These are phyloP conservation scores for Proctacanthus coquilletti DNA, from an alignment of 1,140 invertebrate species.

Conservation along the genomic window DNA sequence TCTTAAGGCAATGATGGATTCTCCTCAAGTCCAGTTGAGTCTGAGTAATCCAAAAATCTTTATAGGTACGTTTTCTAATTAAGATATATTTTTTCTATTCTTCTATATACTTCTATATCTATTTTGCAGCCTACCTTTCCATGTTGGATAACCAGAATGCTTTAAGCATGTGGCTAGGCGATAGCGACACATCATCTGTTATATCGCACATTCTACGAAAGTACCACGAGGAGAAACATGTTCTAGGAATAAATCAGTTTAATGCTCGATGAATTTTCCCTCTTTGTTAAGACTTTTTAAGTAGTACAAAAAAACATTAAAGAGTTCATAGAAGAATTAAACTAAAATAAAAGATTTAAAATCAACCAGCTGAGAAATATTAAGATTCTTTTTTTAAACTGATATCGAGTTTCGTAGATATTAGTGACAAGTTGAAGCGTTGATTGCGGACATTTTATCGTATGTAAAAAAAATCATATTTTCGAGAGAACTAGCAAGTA, in stretches of 20 bases:
- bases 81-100: conserved; percentile 1
- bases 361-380: too few species aligned
- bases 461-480: too few species aligned
- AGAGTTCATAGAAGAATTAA: too few species aligned
- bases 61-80: conserved; percentile 14
- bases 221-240: conserved; percentile 31
- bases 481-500: too few species aligned
- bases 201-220: conserved; percentile 30
- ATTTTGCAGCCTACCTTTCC: conserved; percentile 18
- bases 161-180: conserved; percentile 27
- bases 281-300: background rate
- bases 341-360: too few species aligned
- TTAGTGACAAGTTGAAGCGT: too few species aligned
- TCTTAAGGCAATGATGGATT: conserved; percentile 23
- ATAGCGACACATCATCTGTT: conserved; percentile 26
- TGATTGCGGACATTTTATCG: too few species aligned
- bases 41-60: conserved; percentile 27
- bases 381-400: too few species aligned
- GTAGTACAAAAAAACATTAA: too few species aligned
- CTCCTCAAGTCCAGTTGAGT: conserved; percentile 28
- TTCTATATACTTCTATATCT: conserved; percentile 2
- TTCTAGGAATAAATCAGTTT: conserved; percentile 29
- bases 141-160: conserved; percentile 29
- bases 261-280: conserved; percentile 17
- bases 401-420: too few species aligned